Evolutionary conservation across 1,140 invertebrate species (phyloP).

Genomic region (Pseudachorutes palmiensis): DNA sequence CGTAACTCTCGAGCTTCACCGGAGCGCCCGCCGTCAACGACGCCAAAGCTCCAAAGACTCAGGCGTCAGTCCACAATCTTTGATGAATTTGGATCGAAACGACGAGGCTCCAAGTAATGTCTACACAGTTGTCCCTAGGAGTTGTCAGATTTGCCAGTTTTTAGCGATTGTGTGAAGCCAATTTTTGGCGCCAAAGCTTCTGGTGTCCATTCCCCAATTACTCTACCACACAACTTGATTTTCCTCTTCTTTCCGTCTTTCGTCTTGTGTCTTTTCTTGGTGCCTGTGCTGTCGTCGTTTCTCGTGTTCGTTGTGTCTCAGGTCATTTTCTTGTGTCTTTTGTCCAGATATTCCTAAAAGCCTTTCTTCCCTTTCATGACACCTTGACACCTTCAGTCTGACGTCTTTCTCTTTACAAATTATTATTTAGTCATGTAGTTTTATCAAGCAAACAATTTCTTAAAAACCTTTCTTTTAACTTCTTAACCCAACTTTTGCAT

Average conservation of each 20-base stretch:
- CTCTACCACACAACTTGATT: conserved; percentile 2
- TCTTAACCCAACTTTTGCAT: too few species aligned
- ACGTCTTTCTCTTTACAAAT: too few species aligned
- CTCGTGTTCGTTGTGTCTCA: not conserved
- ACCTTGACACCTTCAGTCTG: too few species aligned
- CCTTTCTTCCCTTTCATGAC: not conserved
- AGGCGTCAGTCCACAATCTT: conserved; percentile 78
- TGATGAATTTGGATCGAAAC: conserved; percentile 54
- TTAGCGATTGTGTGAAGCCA: not conserved
- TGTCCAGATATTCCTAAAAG: not conserved
- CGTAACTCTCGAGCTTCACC: conserved; percentile 62
- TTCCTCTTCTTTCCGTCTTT: not conserved
- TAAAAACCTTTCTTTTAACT: too few species aligned
- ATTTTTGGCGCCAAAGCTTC: not conserved
- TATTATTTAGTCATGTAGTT: too few species aligned
- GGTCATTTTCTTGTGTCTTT: conserved; percentile 1
- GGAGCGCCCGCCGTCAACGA: conserved; percentile 50
- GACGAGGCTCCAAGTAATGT: conserved; percentile 38
- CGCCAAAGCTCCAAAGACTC: conserved; percentile 57
- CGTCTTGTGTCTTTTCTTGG: not conserved
- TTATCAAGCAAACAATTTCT: too few species aligned
- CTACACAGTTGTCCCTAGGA: too few species aligned
- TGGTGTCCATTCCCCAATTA: not conserved
- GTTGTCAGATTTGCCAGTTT: conserved; percentile 11
- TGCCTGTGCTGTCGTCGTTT: conserved; percentile 6